Conservation (phyloP, 53 echinoderm and acorn worm species). For the Mesocentrotus franciscanus region DNA sequence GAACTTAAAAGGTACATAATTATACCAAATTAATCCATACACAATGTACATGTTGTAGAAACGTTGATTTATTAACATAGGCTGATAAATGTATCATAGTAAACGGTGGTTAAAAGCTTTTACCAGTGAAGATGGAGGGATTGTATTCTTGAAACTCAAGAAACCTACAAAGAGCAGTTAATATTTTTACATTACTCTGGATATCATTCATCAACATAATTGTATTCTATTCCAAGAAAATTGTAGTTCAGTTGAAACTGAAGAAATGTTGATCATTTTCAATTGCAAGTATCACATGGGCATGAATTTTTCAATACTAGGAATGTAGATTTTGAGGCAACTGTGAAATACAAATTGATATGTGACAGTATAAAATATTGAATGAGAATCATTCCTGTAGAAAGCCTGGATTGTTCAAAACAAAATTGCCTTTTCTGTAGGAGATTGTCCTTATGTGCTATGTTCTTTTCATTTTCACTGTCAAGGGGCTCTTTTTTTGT, state of each 20-base stretch:
- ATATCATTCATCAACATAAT: neutral
- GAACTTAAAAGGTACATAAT: neutral
- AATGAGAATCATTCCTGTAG: slow-evolving; percentile 18
- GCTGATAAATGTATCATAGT: neutral
- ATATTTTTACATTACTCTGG: neutral
- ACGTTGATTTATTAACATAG: neutral
- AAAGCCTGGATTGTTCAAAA: neutral
- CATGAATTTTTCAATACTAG: neutral
- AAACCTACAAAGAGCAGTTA: neutral
- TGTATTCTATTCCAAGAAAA: neutral
- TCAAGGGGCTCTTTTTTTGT: neutral
- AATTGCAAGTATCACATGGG: neutral
- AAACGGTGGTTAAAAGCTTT: neutral
- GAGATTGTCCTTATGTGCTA: neutral
- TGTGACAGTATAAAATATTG: neutral
- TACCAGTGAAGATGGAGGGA: neutral
- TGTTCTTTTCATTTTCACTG: neutral
- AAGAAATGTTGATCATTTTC: neutral
- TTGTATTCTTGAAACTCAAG: neutral
- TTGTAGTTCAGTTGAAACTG: neutral
- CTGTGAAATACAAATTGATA: neutral
- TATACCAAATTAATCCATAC: neutral
- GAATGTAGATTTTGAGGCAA: neutral
- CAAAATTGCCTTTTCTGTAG: neutral
- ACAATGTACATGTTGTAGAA: neutral